Base-by-base conservation (phyloP, 2,888 invertebrate species). In the Lycia hirtaria region DNA sequence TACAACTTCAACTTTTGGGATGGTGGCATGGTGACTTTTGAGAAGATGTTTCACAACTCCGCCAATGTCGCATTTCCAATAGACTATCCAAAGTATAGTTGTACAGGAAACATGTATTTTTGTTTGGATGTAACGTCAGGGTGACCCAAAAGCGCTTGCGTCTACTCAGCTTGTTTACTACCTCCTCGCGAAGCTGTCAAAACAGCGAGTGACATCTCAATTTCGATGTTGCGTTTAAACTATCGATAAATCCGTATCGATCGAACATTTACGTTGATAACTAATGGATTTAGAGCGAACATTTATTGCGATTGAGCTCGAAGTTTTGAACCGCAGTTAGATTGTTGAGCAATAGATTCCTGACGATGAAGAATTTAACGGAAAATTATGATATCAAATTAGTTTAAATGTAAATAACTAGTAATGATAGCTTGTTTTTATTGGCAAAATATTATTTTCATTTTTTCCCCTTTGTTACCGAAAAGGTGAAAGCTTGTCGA, bases 131-230 rank as follows among this genome's bases (percentile, higher is more conserved):
- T 26, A 6, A 26, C 10, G 26, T 26, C 26, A 37, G 1, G 7
- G 19, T n/a, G n/a, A 4, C 6, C 19, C 3, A 19, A 12, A 40
- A 22, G 50, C 22, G 37, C 22, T 43, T 51, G 51, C 51, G 41
- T 22, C 26, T 30, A 22, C 32, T 33, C 20, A 35, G 7, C 12
- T 12, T 28, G 50, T 40, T 56, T 56, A 45, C 45, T 20, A 40
- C 38, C 7, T 24, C 22, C 30, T 15, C 14, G 24, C 4, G 30
- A 7, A 35, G 40, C 47, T 43, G 35, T 57, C 51, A 48, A 50
- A 55, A 44, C 45, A 43, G 33, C 47, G 45, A 64, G 35, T 60
- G 59, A 66, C 61, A 62, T 56, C 57, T 66, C 57, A 64, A 66
- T 64, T 35, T 10, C 40, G 22, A 47, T 57, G 51, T 51, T 51